Conservation (phyloP, 2,888 invertebrate species). For the Heliconius ismenius region DNA sequence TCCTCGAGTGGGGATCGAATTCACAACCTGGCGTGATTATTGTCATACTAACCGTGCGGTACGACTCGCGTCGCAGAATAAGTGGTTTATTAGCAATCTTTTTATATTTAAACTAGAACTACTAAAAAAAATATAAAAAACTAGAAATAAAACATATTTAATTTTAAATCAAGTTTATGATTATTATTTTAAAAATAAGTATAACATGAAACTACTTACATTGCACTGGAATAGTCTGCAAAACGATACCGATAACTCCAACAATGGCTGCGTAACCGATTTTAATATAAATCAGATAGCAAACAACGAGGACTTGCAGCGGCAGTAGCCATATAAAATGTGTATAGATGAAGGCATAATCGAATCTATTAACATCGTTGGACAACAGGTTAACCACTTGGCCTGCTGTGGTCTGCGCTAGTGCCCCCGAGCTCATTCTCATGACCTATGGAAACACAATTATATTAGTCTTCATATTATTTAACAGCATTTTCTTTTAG, state of each 20-base stretch:
- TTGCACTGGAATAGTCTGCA: conserved; percentile 92
- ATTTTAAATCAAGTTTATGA: background rate
- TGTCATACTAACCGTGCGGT: too few species aligned
- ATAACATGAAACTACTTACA: conserved; percentile 72
- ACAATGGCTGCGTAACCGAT: conserved; percentile 88
- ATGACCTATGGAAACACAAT: conserved; percentile 66
- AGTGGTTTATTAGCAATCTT: too few species aligned
- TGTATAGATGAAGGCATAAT: conserved; percentile 90
- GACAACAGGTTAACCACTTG: conserved; percentile 96
- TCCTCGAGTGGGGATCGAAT: too few species aligned
- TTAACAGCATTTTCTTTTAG: background rate
- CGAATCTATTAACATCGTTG: conserved; percentile 96
- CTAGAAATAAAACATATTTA: background rate
- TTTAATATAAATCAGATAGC: conserved; percentile 89
- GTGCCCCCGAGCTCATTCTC: conserved; percentile 88
- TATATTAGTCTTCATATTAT: background rate
- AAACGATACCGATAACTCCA: conserved; percentile 88
- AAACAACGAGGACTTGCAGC: conserved; percentile 84
- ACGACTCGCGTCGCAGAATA: too few species aligned
- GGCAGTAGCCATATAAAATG: conserved; percentile 96
- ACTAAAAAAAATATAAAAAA: too few species aligned
- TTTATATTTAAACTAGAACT: too few species aligned
- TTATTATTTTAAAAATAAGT: background rate
- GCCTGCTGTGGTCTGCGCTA: conserved; percentile 93
- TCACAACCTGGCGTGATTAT: too few species aligned